A percentile compares a stretch with the other conserved stretches of the same genome.
phyloP scores from a whole-genome alignment of 92 coral and sea anemone genomes.

The Diadumene lineata region DNA sequence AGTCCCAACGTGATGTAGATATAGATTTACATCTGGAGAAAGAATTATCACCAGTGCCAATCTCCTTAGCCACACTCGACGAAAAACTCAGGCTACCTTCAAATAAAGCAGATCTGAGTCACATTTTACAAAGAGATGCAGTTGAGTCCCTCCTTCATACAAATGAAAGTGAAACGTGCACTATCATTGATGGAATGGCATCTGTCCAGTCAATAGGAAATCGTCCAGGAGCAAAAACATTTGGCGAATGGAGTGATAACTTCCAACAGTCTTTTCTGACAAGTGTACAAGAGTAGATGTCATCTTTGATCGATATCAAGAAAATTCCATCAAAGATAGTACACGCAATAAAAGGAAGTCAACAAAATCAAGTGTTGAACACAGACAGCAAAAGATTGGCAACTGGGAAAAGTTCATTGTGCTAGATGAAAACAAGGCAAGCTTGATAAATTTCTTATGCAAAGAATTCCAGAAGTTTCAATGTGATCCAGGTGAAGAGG shows the following conservation, averaged over 20 bases:
- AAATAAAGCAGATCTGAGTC: constrained; percentile 54
- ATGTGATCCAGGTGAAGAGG: constrained; percentile 33
- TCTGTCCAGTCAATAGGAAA: constrained; percentile 55
- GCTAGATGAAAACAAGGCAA: constrained; percentile 47
- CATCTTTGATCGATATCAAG: constrained; percentile 57
- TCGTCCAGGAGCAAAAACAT: constrained; percentile 44
- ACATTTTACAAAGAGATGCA: constrained; percentile 33
- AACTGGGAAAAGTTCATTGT: constrained; percentile 63
- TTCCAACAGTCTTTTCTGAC: constrained; percentile 50
- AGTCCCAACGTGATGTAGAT: constrained; percentile 60
- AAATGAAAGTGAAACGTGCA: constrained; percentile 35
- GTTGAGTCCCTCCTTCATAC: constrained; percentile 28
- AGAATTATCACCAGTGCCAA: constrained; percentile 53
- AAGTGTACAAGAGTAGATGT: constrained; percentile 61
- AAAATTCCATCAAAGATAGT: constrained; percentile 55
- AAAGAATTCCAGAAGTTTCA: constrained; percentile 31
- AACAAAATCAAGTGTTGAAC: constrained; percentile 44
- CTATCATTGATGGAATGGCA: constrained; percentile 62
- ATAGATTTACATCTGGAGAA: constrained; percentile 37
- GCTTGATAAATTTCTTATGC: constrained; percentile 55
- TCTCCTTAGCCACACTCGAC: constrained; percentile 44
- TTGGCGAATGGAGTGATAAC: constrained; percentile 64
- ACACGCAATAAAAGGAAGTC: constrained; percentile 35
- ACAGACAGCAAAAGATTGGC: constrained; percentile 58
- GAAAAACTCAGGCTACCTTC: constrained; percentile 36